phyloP scores from a whole-genome alignment of 2,888 invertebrate species.

The Ectemnius cavifrons region DNA sequence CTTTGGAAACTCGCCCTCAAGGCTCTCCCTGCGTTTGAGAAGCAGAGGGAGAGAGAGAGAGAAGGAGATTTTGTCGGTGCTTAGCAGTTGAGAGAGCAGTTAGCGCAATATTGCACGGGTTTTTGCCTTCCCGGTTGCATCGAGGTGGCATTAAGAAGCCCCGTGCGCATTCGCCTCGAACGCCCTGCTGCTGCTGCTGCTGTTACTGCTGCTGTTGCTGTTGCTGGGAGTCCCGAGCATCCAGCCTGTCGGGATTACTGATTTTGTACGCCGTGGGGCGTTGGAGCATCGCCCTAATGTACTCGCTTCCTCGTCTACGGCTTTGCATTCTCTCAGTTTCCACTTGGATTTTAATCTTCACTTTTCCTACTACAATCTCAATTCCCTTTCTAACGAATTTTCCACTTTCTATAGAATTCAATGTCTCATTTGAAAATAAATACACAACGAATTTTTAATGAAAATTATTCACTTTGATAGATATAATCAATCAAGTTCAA shows the following conservation, averaged over 20 bases:
- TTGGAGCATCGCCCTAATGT: slow-evolving; percentile 61
- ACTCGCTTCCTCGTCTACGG: slow-evolving; percentile 51
- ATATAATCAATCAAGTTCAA: too few relatives aligned
- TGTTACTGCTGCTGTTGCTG: slow-evolving; percentile 47
- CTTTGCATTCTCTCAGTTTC: too few relatives aligned
- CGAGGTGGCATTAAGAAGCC: slow-evolving; percentile 44
- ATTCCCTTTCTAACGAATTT: too few relatives aligned
- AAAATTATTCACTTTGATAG: too few relatives aligned
- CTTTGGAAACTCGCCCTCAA: slow-evolving; percentile 9
- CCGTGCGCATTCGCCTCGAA: slow-evolving; percentile 39
- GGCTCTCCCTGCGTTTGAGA: neutral
- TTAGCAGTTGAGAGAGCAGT: slow-evolving; percentile 32
- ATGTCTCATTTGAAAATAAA: too few relatives aligned
- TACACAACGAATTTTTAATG: too few relatives aligned
- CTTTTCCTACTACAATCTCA: too few relatives aligned
- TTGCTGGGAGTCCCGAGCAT: slow-evolving; percentile 39
- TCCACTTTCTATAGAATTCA: too few relatives aligned
- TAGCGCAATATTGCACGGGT: slow-evolving; percentile 51
- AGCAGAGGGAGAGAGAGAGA: too few relatives aligned
- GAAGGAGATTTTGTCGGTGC: slow-evolving; percentile 34
- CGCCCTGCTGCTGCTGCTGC: slow-evolving; percentile 36
- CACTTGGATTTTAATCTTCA: too few relatives aligned
- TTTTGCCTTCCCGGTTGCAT: slow-evolving; percentile 50
- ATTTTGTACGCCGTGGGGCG: slow-evolving; percentile 66
- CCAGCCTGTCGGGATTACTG: slow-evolving; percentile 62